Evolutionary conservation across 2,888 invertebrate genomes (phyloP).

Genomic region (Orchestes rusci): DNA sequence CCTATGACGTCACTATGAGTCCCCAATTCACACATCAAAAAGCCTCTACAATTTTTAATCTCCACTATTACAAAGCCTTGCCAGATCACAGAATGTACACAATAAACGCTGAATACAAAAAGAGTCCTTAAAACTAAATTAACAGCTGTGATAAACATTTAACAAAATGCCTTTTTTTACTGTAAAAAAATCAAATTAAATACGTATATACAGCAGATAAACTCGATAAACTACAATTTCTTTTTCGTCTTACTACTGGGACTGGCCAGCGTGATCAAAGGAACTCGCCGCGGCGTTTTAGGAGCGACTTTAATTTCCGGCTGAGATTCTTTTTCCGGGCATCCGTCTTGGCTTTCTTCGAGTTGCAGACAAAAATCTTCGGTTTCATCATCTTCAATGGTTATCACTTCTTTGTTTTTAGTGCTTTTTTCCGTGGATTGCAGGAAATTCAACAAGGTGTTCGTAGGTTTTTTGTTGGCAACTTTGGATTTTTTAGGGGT

Average conservation of each 20-base stretch:
- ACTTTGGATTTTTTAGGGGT: constrained; percentile 10
- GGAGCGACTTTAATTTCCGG: constrained; percentile 25
- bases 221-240: too few relatives aligned
- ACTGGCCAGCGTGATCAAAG: constrained; percentile 70
- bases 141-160: too few relatives aligned
- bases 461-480: constrained; percentile 10
- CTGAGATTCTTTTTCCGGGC: constrained; percentile 8
- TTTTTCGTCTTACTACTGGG: constrained; percentile 51
- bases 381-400: constrained; percentile 25
- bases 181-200: too few relatives aligned
- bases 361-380: constrained; percentile 34
- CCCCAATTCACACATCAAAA: too few relatives aligned
- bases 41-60: too few relatives aligned
- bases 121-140: too few relatives aligned
- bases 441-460: constrained; percentile 25
- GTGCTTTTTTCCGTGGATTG: constrained; percentile 16
- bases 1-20: too few relatives aligned
- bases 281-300: constrained; percentile 50
- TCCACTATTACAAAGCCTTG: too few relatives aligned
- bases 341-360: constrained; percentile 27
- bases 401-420: constrained; percentile 9
- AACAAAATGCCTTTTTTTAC: too few relatives aligned
- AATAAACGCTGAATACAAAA: too few relatives aligned
- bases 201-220: too few relatives aligned
- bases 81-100: too few relatives aligned